These are phyloP conservation scores for Carettochelys insculpta DNA, from an alignment of 2,113 vertebrate genomes.

Conservation along the genomic window DNA sequence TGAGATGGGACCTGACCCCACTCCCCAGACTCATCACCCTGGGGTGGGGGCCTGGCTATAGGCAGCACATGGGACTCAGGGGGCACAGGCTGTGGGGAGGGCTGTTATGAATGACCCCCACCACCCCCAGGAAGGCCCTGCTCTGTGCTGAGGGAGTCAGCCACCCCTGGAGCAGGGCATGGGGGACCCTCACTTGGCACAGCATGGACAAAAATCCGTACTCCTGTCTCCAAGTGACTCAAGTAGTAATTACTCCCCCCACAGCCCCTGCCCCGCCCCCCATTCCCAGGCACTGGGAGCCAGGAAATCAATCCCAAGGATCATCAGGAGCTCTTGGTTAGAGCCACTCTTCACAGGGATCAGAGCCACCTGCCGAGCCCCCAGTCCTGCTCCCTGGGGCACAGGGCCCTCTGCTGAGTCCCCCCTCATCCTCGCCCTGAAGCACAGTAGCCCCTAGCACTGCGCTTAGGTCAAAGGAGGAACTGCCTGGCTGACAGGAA, in stretches of 20 bases:
- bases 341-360: no score
- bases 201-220: background rate
- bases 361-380: no score
- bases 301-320: no score
- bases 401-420: no score
- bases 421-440: no score
- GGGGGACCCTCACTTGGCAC: background rate
- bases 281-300: no score
- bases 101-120: background rate
- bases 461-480: background rate
- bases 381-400: no score
- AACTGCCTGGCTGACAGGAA: no score
- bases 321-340: no score
- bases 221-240: background rate
- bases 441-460: background rate
- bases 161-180: background rate
- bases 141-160: background rate
- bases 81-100: background rate
- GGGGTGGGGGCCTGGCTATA: no score
- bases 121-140: background rate
- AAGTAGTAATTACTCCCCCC: background rate
- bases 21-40: background rate
- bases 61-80: background rate
- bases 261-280: no score
- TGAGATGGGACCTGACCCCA: background rate